Evolutionary conservation across 2,888 invertebrate species (phyloP).

Genomic region (Lamellibrachia columna): DNA sequence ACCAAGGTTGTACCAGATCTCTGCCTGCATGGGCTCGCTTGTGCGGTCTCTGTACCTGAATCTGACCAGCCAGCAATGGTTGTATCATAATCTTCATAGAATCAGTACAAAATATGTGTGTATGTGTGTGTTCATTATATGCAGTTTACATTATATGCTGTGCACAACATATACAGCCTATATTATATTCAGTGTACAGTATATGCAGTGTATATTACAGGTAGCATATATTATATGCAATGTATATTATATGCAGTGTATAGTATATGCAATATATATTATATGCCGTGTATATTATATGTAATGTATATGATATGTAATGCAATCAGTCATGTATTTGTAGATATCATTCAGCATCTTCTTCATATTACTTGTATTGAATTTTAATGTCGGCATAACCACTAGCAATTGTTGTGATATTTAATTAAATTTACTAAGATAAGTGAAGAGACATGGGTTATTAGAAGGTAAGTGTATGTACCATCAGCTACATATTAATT

Average conservation of each 20-base stretch:
- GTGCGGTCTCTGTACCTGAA: neutral
- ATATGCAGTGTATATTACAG: neutral
- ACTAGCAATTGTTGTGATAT: neutral
- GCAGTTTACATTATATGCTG: neutral
- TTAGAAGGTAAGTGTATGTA: neutral
- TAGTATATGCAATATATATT: neutral
- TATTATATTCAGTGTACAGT: neutral
- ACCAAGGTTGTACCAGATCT: neutral
- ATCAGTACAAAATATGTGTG: neutral
- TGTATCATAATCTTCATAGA: conserved; percentile 3
- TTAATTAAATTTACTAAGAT: neutral
- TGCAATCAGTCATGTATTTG: neutral
- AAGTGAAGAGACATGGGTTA: neutral
- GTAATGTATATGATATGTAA: neutral
- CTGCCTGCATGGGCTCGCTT: neutral
- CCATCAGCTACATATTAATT: neutral
- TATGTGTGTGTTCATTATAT: neutral
- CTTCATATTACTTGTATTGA: neutral
- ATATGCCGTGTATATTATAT: neutral
- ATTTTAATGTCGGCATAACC: neutral
- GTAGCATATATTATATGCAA: no score
- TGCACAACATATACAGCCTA: neutral
- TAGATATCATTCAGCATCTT: neutral
- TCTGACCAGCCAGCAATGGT: neutral
- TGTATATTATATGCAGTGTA: neutral